phyloP scores from a whole-genome alignment of 2,888 invertebrate species.

The Sepiola atlantica region DNA sequence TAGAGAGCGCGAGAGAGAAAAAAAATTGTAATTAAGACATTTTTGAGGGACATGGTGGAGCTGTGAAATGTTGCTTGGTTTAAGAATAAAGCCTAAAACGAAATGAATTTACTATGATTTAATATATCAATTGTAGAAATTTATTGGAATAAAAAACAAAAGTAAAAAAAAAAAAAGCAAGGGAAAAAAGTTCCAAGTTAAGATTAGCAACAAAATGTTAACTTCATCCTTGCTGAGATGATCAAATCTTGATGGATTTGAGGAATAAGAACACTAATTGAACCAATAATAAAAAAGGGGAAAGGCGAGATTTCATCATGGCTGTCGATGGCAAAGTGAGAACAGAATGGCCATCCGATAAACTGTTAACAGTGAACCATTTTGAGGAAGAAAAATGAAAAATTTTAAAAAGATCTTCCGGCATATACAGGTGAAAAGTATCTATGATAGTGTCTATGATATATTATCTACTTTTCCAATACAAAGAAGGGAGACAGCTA shows the following conservation, averaged over 20 bases:
- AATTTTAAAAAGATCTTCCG: not conserved
- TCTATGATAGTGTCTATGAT: too few species aligned
- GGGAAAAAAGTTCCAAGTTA: not conserved
- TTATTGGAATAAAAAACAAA: not conserved
- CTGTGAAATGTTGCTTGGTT: too few species aligned
- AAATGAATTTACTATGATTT: too few species aligned
- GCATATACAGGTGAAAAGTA: not conserved
- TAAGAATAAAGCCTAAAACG: too few species aligned
- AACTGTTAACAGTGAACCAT: slow-evolving; percentile 16
- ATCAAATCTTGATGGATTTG: not conserved
- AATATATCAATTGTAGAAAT: too few species aligned
- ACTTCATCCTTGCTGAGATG: not conserved
- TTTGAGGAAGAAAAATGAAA: not conserved
- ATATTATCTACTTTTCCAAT: too few species aligned
- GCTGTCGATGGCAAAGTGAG: not conserved
- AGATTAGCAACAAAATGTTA: not conserved
- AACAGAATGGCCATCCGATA: not conserved
- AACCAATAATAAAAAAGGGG: not conserved
- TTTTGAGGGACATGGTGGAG: too few species aligned
- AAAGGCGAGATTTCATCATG: not conserved
- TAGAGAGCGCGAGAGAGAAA: not conserved
- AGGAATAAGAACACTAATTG: not conserved
- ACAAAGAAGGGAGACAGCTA: not conserved
- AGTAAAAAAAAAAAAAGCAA: not conserved
- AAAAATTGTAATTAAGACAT: not conserved